A percentile compares a stretch with the other conserved stretches of the same genome.
Evolutionary conservation across 2,113 vertebrate species (phyloP).

Genomic region (Carollia perspicillata): DNA sequence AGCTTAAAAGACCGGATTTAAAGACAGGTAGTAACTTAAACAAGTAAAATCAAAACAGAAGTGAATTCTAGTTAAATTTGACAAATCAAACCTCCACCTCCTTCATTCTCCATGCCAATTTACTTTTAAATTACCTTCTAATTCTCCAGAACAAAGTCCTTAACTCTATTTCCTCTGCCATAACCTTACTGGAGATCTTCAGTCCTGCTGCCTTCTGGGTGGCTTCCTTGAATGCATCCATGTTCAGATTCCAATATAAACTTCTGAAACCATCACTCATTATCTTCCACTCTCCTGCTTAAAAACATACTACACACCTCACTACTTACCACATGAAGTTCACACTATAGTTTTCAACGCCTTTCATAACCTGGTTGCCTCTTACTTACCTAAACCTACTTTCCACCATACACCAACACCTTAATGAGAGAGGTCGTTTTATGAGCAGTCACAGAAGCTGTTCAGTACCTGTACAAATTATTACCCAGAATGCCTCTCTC

Average conservation of each 20-base stretch:
- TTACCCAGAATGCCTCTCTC: background rate
- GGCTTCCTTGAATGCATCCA: background rate
- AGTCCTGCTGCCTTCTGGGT: background rate
- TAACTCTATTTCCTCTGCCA: background rate
- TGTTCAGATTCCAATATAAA: background rate
- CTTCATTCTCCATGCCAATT: background rate
- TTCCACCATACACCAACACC: background rate
- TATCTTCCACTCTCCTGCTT: background rate
- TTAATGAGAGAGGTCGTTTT: background rate
- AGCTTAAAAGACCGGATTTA: background rate
- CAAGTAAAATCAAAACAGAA: background rate
- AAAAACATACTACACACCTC: background rate
- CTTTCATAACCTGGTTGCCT: background rate
- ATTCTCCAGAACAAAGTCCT: background rate
- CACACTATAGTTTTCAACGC: background rate
- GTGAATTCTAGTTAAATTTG: background rate
- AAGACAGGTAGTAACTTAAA: background rate
- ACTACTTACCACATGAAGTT: background rate
- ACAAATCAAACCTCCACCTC: background rate
- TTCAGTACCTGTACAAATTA: background rate
- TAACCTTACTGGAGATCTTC: background rate
- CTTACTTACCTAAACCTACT: background rate
- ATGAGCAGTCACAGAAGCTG: background rate
- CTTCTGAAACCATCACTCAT: background rate
- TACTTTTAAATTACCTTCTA: slow-evolving; percentile 2